phyloP scores from a whole-genome alignment of 2,113 vertebrate species.

The Pedetes capensis region DNA sequence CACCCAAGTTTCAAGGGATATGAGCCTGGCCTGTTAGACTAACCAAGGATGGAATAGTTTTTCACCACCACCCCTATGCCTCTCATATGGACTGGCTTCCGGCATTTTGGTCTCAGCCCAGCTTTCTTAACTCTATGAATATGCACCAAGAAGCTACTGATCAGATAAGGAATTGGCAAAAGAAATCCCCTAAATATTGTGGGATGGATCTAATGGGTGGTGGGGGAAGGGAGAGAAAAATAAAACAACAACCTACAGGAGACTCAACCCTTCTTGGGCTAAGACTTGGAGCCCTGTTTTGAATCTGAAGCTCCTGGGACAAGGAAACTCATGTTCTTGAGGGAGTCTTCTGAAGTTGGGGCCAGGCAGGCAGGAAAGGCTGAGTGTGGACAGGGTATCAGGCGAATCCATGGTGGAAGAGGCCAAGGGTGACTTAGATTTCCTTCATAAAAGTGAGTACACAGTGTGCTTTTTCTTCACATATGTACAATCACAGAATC shows the following conservation, averaged over 20 bases:
- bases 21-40: not conserved
- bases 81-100: not conserved
- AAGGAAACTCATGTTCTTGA: not conserved
- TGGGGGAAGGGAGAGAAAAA: not conserved
- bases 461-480: not conserved
- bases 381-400: not conserved
- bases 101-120: not conserved
- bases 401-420: accelerated
- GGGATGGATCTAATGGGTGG: not conserved
- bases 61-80: accelerated
- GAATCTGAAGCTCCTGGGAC: not conserved
- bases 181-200: not conserved
- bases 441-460: not conserved
- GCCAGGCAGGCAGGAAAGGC: not conserved
- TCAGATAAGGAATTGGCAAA: not conserved
- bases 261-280: not conserved
- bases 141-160: not conserved
- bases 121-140: not conserved
- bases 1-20: not conserved
- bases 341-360: not conserved
- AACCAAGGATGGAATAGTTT: not conserved
- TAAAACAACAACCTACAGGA: not conserved
- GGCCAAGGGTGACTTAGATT: too few relatives aligned
- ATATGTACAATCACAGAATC: not conserved
- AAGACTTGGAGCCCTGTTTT: not conserved